Base-by-base conservation (phyloP, 2,888 invertebrate species). In the Schrankia costaestrigalis region DNA sequence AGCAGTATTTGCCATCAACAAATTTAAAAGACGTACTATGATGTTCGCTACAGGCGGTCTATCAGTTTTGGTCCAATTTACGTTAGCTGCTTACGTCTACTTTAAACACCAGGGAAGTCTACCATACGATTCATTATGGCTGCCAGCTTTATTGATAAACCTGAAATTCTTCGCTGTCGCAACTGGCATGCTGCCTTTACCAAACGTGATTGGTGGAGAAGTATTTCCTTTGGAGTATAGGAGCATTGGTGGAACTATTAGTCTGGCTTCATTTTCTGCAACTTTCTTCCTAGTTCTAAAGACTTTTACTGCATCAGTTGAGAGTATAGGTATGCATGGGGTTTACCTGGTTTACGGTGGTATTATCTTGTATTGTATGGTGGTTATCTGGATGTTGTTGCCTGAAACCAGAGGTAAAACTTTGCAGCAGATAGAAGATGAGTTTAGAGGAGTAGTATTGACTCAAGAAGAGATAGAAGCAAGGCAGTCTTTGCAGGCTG, bases 141-240 rank as follows among this genome's bases (percentile, higher is more conserved):
- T 87, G 3, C 78, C 89, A 2, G 63, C 86, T 47, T 36, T 89
- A 46, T 60, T 89, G 54, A 62, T 90, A 13, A 69, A 91, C 54
- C 38, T 78, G 0, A 90, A 91, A 37, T 87, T 89, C 9, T 74
- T 86, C 1, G 83, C 89, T 9, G 80, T 90, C 1, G 83, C 88
- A 1, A 70, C 89, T 2, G 92, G 93, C 0, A 77, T 90, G 53
- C 72, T 91, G 2, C 91, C 93, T 0, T 55, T 93, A 29, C 92
- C 93, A 0, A 92, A 91, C 78, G 89, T 92, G 3, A 89, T 93
- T 72, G 90, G 91, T 19, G 92, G 93, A 0, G 93, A 94, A 63
- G 79, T 93, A 0, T 92, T 92, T 51, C 89, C 93, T 1, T 72
- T 89, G 12, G 81, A 85, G 19, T 88, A 89, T 22, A 80, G 91